Base-by-base conservation (phyloP, 2,888 invertebrate species). In the Campoplex nolae region DNA sequence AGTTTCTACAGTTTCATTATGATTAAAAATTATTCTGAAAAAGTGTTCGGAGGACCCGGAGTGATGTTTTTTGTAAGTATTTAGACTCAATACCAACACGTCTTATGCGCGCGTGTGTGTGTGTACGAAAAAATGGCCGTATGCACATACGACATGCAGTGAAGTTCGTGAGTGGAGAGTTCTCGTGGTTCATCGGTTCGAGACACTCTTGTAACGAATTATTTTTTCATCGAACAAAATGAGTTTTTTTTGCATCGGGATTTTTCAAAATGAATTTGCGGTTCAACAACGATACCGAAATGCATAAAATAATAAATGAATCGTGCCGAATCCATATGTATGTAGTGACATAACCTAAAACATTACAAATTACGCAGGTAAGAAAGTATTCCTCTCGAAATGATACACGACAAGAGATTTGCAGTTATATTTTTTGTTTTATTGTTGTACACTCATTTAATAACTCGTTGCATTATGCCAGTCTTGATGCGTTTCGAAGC, bases 271-370 rank as follows among this genome's bases (percentile, higher is more conserved):
- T 13, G 16, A 32, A 56, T 67, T 42, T 42, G 9, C 2, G 11
- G 45, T 68, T 74, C 38, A 32, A 68, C n/a, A 28, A 18, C 6
- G 6, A 32, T 32, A 16, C 32, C 45, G 7, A 54, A 18, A 9
- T 75, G 9, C 3, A 18, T 56, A 48, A 48, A 76, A 38, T 35
- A n/a, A 81, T 42, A n/a, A 7, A 54, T 8, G 28, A 54, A 56
- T 74, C n/a, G 18, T 74, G 13, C 38, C 62, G n/a, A 18, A 54
- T 32, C 56, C 67, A 48, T 62, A 62, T 13, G 45, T n/a, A 48
- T 38, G 9, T 18, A 58, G 62, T 83, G 71, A 87, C 87, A 87
- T 87, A 87, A 87, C 87, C 87, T 87, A 56, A 28, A 67, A 54
- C 38, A 84, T 42, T n/a, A 6, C 23, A 11, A 81, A 28, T 3